Conservation (phyloP, 2,888 invertebrate genomes). For the Stenichneumon culpator region DNA sequence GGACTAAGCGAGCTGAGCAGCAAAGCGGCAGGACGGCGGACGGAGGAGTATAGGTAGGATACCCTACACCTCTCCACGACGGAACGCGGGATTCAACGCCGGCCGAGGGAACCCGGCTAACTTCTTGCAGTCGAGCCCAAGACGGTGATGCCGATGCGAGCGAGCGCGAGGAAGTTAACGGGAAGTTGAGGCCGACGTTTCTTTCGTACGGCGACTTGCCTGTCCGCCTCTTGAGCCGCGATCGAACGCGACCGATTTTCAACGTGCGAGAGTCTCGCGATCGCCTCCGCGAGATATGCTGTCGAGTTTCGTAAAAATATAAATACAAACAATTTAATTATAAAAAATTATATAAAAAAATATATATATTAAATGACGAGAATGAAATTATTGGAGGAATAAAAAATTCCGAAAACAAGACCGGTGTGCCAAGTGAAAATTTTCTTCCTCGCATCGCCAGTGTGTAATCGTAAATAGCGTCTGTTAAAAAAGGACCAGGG, state of each 20-base stretch:
- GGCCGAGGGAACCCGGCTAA: conserved; percentile 55
- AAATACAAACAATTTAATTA: background rate
- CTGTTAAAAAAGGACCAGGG: background rate
- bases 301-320: background rate
- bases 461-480: background rate
- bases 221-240: background rate
- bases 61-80: conserved; percentile 22
- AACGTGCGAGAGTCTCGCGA: background rate
- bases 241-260: conserved; percentile 23
- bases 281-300: background rate
- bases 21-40: conserved; percentile 46
- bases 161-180: conserved; percentile 67
- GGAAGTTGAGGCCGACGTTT: conserved; percentile 52
- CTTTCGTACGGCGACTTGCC: conserved; percentile 5
- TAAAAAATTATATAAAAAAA: background rate
- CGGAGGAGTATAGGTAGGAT: conserved; percentile 54
- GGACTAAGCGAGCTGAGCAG: background rate
- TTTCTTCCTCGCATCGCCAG: background rate
- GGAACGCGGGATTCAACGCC: conserved; percentile 66
- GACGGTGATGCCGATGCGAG: conserved; percentile 76
- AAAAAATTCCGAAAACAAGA: background rate
- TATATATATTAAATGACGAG: background rate
- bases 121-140: conserved; percentile 76
- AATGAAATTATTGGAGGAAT: background rate
- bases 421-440: conserved; percentile 12